Evolutionary conservation across 2,797 vertebrate species (phyloP).

Genomic region (Coendou prehensilis): DNA sequence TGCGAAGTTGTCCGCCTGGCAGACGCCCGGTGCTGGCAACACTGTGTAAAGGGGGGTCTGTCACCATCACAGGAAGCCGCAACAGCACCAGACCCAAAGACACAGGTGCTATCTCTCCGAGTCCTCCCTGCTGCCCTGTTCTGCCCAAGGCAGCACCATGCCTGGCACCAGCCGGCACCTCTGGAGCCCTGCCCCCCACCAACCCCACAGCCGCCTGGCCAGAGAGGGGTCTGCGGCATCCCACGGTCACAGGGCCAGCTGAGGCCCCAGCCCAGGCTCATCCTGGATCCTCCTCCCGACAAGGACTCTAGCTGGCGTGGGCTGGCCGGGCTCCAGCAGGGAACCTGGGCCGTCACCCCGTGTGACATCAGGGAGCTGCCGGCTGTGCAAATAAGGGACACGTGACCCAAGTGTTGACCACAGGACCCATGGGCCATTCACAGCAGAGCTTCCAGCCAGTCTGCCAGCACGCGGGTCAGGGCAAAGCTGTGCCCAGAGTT

Average conservation of each 20-base stretch:
- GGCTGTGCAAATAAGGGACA: not conserved
- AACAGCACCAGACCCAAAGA: not conserved
- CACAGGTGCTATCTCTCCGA: not conserved
- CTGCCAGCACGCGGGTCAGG: accelerated
- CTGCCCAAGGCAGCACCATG: not conserved
- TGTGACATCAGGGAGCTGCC: not conserved
- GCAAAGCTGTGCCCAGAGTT: not conserved
- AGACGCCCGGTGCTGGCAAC: too few relatives aligned
- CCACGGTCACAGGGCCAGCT: not conserved
- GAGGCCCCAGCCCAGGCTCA: not conserved
- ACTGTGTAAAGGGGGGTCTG: too few relatives aligned
- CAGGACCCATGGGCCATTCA: not conserved
- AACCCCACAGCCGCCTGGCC: not conserved
- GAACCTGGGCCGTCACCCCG: not conserved
- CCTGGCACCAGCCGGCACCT: too few relatives aligned
- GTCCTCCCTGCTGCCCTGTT: too few relatives aligned
- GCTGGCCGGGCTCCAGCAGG: not conserved
- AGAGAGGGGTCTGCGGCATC: not conserved
- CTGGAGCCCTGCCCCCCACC: too few relatives aligned
- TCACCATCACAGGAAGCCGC: not conserved
- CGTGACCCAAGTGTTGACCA: not conserved
- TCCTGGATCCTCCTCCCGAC: not conserved
- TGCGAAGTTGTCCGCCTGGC: not conserved
- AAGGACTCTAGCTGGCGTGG: not conserved
- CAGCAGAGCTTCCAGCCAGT: not conserved